Conservation (phyloP, 2,797 vertebrate genomes). For the Gouania willdenowi region DNA sequence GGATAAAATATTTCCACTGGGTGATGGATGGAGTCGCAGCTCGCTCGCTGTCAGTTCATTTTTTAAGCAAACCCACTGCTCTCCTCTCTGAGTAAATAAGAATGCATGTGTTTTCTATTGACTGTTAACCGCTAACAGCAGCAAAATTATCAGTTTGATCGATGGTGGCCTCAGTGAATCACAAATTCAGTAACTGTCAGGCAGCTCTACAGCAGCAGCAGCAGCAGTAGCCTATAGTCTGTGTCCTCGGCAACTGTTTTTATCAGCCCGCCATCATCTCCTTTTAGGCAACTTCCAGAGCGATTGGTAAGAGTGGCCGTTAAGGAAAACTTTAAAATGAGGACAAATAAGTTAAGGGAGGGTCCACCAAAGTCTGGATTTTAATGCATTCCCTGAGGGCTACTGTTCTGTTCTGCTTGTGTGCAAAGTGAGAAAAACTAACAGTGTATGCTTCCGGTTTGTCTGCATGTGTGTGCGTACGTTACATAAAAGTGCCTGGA, state of each 20-base stretch:
- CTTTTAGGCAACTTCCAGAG: constrained; percentile 32
- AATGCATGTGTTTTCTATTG: constrained; percentile 60
- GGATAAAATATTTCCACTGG: constrained; percentile 70
- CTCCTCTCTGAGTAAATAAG: constrained; percentile 75
- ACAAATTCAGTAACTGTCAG: constrained; percentile 45
- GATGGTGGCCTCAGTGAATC: constrained; percentile 19
- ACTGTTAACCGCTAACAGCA: constrained; percentile 44
- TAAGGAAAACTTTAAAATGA: constrained; percentile 16
- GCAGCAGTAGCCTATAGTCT: constrained; percentile 17
- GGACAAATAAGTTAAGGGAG: constrained; percentile 29
- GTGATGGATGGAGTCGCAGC: constrained; percentile 76
- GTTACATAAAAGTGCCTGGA: constrained; percentile 1
- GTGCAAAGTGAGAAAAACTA: background rate
- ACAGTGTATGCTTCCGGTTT: background rate
- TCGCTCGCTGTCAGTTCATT: constrained; percentile 75
- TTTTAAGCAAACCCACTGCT: constrained; percentile 67
- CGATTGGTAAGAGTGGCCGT: constrained; percentile 39
- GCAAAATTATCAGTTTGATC: constrained; percentile 56
- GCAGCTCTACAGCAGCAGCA: constrained; percentile 11
- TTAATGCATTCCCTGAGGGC: constrained; percentile 43
- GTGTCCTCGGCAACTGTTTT: constrained; percentile 19
- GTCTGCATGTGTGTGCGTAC: constrained; percentile 2
- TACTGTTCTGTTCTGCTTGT: constrained; percentile 35
- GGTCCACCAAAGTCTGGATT: constrained; percentile 39
- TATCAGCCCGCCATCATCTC: constrained; percentile 35